These are phyloP conservation scores for Lacanobia wlatinum DNA, from an alignment of 2,888 invertebrate species.

Conservation along the genomic window DNA sequence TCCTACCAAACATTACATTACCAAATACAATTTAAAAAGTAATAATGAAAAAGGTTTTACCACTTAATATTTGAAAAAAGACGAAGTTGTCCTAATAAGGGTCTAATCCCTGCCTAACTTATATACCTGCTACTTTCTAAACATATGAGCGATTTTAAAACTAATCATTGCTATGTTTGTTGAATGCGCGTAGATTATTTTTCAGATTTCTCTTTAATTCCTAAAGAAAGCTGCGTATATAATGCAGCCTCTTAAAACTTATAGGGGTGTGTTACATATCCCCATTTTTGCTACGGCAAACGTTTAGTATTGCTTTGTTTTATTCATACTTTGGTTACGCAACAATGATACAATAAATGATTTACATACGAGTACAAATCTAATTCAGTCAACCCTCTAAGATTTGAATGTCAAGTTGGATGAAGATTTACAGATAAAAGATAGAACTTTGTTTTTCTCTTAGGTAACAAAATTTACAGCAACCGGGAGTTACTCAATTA, in stretches of 20 bases:
- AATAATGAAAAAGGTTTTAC: neutral
- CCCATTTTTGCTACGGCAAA: neutral
- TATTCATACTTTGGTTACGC: neutral
- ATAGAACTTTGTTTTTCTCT: neutral
- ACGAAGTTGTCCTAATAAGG: neutral
- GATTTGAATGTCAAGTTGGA: neutral
- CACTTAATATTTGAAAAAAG: neutral
- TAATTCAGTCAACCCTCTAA: neutral
- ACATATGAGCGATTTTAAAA: constrained; percentile 29
- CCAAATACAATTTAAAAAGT: neutral
- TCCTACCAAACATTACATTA: neutral
- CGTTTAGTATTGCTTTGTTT: neutral
- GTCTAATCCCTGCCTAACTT: constrained; percentile 4
- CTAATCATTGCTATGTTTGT: constrained; percentile 36
- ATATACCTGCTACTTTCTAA: constrained; percentile 10
- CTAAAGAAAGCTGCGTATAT: constrained; percentile 10
- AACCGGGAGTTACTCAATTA: neutral
- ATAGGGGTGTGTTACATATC: neutral
- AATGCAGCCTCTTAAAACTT: neutral
- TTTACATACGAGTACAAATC: too few species aligned
- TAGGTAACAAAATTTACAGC: neutral
- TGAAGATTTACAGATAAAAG: neutral
- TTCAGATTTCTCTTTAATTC: neutral
- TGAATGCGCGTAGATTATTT: constrained; percentile 44
- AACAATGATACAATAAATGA: neutral